A percentile compares a stretch with the other conserved stretches of the same genome.
These are phyloP conservation scores for Amphipoea lucens DNA, from an alignment of 2,888 invertebrate species.

Conservation along the genomic window DNA sequence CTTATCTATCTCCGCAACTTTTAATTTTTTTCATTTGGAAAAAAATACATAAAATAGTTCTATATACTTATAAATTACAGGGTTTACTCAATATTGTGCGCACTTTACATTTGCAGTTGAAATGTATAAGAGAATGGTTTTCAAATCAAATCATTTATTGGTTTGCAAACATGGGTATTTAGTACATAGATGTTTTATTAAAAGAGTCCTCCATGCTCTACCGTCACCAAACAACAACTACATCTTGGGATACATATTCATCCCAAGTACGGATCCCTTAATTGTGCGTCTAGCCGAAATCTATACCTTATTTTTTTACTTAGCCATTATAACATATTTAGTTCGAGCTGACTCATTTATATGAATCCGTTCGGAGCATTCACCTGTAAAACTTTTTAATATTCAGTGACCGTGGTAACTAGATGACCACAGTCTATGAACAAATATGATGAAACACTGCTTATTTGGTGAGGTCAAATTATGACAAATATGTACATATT, in stretches of 20 bases:
- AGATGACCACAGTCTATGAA: slow-evolving; percentile 21
- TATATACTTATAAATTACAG: no score
- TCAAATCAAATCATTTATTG: no score
- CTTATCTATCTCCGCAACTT: no score
- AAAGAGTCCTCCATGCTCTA: no score
- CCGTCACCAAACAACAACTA: no score
- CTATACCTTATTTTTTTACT: not conserved
- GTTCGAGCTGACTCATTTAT: slow-evolving; percentile 32
- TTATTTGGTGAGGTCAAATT: not conserved
- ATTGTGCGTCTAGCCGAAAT: not conserved
- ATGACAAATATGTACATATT: not conserved
- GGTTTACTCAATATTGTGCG: not conserved
- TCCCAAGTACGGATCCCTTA: not conserved
- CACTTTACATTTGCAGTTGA: not conserved
- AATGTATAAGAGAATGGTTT: not conserved
- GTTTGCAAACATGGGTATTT: no score
- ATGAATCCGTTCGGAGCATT: slow-evolving; percentile 31
- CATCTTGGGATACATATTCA: not conserved
- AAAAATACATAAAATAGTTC: no score
- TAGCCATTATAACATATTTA: slow-evolving; percentile 12
- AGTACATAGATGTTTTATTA: no score
- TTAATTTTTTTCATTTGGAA: no score
- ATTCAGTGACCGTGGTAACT: slow-evolving; percentile 23
- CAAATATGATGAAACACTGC: slow-evolving; percentile 47
- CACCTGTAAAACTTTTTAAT: slow-evolving; percentile 42